A percentile compares a stretch with the other conserved stretches of the same genome.
phyloP scores from a whole-genome alignment of 37 sponge, comb jelly and placozoan species.

The Crambe crambe region DNA sequence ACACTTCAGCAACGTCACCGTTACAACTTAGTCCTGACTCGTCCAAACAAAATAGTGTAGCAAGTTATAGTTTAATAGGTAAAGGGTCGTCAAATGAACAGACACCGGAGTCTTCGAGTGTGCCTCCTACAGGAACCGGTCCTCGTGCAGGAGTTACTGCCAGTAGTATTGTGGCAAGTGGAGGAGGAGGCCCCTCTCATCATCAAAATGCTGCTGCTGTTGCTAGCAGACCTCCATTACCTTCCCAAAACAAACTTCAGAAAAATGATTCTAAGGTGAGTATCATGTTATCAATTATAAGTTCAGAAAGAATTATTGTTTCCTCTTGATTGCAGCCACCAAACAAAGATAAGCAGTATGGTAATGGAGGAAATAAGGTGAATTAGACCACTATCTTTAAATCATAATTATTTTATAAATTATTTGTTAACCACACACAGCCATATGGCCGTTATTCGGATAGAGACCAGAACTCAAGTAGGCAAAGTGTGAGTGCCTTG shows the following conservation, averaged over 20 bases:
- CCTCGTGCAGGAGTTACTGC: neutral
- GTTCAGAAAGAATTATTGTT: no score
- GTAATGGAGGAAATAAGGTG: neutral
- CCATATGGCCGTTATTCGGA: slow-evolving; percentile 16
- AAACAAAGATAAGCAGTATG: neutral
- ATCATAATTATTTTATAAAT: no score
- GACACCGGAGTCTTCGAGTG: neutral
- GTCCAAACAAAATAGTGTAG: neutral
- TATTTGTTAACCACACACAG: no score
- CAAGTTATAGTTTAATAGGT: neutral
- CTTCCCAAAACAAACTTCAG: neutral
- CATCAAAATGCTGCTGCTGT: neutral
- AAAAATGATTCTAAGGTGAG: neutral
- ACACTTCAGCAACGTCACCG: neutral
- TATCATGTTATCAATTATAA: no score
- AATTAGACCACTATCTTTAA: neutral
- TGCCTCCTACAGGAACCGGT: neutral
- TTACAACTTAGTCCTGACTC: neutral
- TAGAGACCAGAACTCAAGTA: slow-evolving; percentile 13
- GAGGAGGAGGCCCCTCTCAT: neutral
- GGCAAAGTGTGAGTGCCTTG: slow-evolving; percentile 10
- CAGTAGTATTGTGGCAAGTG: neutral
- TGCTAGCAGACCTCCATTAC: neutral
- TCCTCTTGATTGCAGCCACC: no score
- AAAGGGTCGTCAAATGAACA: neutral